Percentiles rank a stretch among this genome's conserved stretches.
phyloP scores from a whole-genome alignment of 2,888 invertebrate species.

The Epicampocera succincta region DNA sequence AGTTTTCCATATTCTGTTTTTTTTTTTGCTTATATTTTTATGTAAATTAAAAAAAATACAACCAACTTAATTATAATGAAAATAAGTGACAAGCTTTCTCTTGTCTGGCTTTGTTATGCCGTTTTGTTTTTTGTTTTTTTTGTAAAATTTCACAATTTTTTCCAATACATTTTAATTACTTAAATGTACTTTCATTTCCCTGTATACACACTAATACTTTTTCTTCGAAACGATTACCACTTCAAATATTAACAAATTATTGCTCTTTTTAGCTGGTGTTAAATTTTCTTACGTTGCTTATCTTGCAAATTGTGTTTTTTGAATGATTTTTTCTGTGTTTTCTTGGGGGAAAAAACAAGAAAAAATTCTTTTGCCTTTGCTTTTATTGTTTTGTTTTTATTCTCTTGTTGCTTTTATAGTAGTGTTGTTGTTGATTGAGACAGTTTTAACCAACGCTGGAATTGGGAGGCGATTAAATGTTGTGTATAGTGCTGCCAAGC shows the following conservation, averaged over 20 bases:
- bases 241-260: background rate
- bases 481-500: background rate
- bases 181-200: conserved; percentile 2
- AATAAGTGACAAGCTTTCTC: conserved; percentile 50
- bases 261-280: background rate
- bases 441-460: conserved; percentile 4
- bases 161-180: conserved; percentile 1
- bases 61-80: background rate
- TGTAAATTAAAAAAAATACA: conserved; percentile 12
- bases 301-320: conserved; percentile 49
- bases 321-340: conserved; percentile 32
- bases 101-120: conserved; percentile 32
- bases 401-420: conserved; percentile 38
- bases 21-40: background rate
- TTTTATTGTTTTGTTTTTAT: conserved; percentile 10
- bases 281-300: conserved; percentile 13
- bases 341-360: background rate
- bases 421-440: conserved; percentile 7
- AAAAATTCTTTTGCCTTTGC: conserved; percentile 29
- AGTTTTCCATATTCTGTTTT: conserved; percentile 58
- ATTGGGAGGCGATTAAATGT: background rate
- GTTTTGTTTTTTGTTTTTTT: conserved; percentile 8
- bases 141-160: conserved; percentile 45
- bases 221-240: background rate
- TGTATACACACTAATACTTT: background rate